These are phyloP conservation scores for Planiliza haematocheilus DNA, from an alignment of 2,113 vertebrate genomes.

Conservation along the genomic window DNA sequence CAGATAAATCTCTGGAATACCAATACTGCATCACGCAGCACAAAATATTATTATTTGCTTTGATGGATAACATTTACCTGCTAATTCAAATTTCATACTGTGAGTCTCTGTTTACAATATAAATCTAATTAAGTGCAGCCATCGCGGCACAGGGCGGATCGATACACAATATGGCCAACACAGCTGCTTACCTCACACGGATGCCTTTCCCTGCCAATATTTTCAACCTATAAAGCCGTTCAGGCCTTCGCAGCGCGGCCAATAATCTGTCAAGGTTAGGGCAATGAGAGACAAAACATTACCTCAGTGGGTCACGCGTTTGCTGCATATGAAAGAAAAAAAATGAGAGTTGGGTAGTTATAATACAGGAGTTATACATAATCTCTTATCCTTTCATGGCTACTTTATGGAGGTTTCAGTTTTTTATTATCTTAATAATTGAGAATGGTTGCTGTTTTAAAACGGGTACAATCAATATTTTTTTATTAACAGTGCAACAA, in stretches of 20 bases:
- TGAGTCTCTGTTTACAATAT: conserved; percentile 88
- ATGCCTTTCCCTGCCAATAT: conserved; percentile 83
- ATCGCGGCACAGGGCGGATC: conserved; percentile 83
- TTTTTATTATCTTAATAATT: not conserved
- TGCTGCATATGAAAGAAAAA: conserved; percentile 11
- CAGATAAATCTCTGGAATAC: conserved; percentile 77
- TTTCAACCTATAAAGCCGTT: conserved; percentile 80
- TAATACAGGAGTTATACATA: conserved; percentile 9
- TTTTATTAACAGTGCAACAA: not conserved
- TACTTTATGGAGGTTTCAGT: not conserved
- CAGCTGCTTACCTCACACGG: conserved; percentile 85
- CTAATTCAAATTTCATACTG: conserved; percentile 84
- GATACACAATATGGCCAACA: conserved; percentile 88
- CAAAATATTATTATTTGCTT: conserved; percentile 81
- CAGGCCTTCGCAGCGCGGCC: conserved; percentile 69
- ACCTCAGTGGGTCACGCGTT: conserved; percentile 51
- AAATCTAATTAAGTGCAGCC: conserved; percentile 89
- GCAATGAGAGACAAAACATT: conserved; percentile 74
- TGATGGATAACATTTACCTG: conserved; percentile 84
- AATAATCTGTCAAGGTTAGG: conserved; percentile 83
- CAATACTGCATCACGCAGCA: conserved; percentile 76
- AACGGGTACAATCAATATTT: too few relatives aligned
- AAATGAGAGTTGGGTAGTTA: too few relatives aligned
- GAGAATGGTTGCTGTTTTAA: not conserved
- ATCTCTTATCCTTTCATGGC: conserved; percentile 4